A percentile compares a stretch with the other conserved stretches of the same genome.
Evolutionary conservation across 2,113 vertebrate species (phyloP).

Genomic region (Laticauda colubrina): DNA sequence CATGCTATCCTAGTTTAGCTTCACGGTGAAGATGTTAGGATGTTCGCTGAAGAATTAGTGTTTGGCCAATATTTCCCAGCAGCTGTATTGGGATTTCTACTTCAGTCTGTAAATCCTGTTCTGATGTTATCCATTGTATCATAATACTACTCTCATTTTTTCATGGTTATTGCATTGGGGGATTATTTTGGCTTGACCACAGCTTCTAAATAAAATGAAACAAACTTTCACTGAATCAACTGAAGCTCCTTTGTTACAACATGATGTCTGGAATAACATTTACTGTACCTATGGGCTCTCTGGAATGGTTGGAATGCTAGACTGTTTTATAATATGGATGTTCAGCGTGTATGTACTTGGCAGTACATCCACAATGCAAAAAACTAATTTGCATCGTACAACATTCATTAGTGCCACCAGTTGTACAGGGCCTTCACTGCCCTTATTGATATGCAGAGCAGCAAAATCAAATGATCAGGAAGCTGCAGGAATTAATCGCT

Average conservation of each 20-base stretch:
- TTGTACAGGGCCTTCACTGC: conserved; percentile 26
- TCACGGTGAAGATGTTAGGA: neutral
- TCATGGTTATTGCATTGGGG: neutral
- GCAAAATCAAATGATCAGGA: conserved; percentile 43
- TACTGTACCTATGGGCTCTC: neutral
- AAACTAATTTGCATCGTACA: conserved; percentile 44
- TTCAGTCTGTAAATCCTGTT: neutral
- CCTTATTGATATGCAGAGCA: conserved; percentile 34
- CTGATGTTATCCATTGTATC: neutral
- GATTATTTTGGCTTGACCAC: neutral
- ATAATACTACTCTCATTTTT: neutral
- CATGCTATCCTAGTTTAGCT: neutral
- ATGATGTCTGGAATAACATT: neutral
- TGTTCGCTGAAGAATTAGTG: neutral
- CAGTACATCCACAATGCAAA: conserved; percentile 41
- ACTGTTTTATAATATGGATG: neutral
- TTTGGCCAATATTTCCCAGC: neutral
- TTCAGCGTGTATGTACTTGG: neutral
- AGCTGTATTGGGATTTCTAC: neutral
- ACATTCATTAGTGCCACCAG: conserved; percentile 44
- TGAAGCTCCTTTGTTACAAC: neutral
- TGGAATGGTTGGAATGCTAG: neutral
- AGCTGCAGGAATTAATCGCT: conserved; percentile 43
- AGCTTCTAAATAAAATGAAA: neutral
- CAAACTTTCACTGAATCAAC: neutral